These are phyloP conservation scores for Pollicipes pollicipes DNA, from an alignment of 1,140 invertebrate species.

Conservation along the genomic window DNA sequence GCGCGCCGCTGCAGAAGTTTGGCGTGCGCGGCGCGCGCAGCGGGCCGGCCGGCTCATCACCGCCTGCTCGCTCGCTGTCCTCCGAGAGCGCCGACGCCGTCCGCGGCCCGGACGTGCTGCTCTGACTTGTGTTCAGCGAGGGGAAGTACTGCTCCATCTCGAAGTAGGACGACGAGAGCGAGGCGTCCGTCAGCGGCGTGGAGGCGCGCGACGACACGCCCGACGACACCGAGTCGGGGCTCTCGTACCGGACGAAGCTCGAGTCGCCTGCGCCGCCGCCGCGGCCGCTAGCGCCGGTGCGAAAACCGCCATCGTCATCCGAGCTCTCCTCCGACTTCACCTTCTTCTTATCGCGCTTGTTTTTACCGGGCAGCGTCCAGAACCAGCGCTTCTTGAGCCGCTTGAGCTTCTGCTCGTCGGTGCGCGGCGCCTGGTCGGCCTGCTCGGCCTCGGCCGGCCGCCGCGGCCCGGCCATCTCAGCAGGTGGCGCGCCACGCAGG, in stretches of 20 bases:
- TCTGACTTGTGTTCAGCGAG: not conserved
- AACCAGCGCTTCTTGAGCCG: not conserved
- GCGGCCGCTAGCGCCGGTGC: not conserved
- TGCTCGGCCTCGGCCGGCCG: not conserved
- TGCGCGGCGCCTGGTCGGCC: not conserved
- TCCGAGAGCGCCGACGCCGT: not conserved
- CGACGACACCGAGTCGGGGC: not conserved
- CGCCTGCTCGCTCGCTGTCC: not conserved
- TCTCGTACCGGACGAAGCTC: not conserved
- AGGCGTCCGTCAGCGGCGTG: conserved; percentile 14
- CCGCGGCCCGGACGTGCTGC: not conserved
- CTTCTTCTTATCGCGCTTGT: not conserved
- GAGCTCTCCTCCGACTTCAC: not conserved
- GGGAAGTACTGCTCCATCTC: conserved; percentile 3
- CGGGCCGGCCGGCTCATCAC: not conserved
- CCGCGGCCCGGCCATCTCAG: too few relatives aligned
- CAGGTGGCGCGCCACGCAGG: conserved; percentile 15
- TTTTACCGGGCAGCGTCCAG: not conserved
- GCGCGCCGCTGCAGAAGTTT: not conserved
- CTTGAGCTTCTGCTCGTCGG: not conserved
- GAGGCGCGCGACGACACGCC: conserved; percentile 10
- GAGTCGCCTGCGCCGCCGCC: not conserved
- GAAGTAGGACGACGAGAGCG: conserved; percentile 8
- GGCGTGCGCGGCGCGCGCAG: not conserved
- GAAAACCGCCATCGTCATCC: not conserved